phyloP scores from a whole-genome alignment of 2,888 invertebrate genomes.

The Steinernema scapterisci region DNA sequence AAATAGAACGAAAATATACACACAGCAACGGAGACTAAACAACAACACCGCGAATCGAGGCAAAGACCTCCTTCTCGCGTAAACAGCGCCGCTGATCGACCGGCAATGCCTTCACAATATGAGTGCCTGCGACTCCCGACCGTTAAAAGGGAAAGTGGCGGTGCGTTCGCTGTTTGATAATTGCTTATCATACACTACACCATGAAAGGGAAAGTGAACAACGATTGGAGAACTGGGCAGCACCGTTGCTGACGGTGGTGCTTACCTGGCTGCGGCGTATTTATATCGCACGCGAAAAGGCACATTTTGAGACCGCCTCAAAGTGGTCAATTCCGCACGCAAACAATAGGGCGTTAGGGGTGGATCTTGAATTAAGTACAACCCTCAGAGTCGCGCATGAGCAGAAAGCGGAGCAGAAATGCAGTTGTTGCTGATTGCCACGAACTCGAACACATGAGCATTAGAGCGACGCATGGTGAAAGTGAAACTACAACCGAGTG shows the following conservation, averaged over 20 bases:
- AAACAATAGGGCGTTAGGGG: background rate
- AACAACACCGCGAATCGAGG: background rate
- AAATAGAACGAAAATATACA: background rate
- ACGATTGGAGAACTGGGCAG: background rate
- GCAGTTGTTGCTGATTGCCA: background rate
- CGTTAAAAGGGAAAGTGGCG: constrained; percentile 3
- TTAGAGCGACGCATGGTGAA: background rate
- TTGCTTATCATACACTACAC: constrained; percentile 30
- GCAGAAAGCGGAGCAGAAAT: background rate
- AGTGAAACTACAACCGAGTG: background rate
- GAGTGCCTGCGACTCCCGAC: background rate
- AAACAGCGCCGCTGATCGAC: background rate
- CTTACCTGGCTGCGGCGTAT: background rate
- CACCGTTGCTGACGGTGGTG: too few species aligned
- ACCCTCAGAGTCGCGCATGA: background rate
- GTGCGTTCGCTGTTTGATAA: background rate
- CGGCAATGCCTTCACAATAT: background rate
- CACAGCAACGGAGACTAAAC: background rate
- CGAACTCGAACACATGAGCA: background rate
- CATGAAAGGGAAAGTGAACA: constrained; percentile 29
- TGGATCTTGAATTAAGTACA: background rate
- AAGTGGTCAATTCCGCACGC: background rate
- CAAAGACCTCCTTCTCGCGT: too few species aligned
- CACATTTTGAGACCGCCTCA: constrained; percentile 4
- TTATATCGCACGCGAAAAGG: background rate